Evolutionary conservation across 1,140 invertebrate genomes (phyloP).

Genomic region (Drosophila busckii): DNA sequence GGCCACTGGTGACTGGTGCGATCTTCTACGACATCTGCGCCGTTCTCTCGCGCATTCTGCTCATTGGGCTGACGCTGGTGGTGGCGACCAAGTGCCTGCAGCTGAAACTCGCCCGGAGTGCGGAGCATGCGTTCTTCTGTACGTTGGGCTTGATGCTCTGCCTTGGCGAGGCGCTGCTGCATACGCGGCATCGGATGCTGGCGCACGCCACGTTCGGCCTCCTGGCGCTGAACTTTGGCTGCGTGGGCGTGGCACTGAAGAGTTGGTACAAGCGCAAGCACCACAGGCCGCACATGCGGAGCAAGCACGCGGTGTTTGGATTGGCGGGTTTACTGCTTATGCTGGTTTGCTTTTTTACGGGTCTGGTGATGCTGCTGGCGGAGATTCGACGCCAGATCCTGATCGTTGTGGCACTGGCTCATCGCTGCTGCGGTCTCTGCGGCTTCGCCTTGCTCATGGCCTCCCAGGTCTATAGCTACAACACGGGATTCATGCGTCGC

Average conservation of each 20-base stretch:
- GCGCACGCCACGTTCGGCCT: constrained; percentile 21
- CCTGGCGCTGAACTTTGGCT: neutral
- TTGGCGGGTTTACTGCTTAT: neutral
- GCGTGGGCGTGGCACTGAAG: constrained; percentile 12
- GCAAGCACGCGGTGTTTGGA: constrained; percentile 28
- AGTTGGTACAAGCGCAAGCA: neutral
- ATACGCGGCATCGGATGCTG: neutral
- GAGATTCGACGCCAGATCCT: neutral
- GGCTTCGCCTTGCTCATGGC: neutral
- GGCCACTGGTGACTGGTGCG: neutral
- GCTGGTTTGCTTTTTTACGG: neutral
- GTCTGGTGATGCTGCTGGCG: neutral
- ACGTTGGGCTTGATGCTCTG: constrained; percentile 15
- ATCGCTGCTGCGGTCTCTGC: constrained; percentile 4
- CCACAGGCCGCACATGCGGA: neutral
- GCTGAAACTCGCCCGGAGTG: neutral
- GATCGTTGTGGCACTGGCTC: neutral
- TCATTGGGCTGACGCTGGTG: neutral
- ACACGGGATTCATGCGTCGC: constrained; percentile 16
- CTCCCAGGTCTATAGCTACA: constrained; percentile 21
- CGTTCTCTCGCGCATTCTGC: neutral
- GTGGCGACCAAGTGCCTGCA: constrained; percentile 5
- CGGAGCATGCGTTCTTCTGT: constrained; percentile 21
- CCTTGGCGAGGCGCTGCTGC: constrained; percentile 6
- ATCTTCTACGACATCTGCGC: neutral